Conservation (phyloP, 2,797 vertebrate genomes). For the Sebastes steindachneri region DNA sequence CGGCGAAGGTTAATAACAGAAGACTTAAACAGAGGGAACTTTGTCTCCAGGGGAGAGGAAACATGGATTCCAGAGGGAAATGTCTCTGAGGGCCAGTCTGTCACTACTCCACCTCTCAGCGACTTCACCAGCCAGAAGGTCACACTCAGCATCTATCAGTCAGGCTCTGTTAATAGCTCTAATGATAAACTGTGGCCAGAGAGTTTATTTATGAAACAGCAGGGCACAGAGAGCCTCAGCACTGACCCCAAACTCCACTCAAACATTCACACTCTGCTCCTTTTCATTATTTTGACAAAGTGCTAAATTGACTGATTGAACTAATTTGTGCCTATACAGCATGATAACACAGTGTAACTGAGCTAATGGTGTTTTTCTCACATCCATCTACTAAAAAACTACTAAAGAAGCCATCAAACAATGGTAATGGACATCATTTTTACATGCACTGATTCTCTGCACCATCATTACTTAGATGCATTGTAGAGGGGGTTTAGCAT, state of each 20-base stretch:
- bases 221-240: background rate
- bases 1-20: background rate
- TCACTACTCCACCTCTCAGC: slow-evolving; percentile 20
- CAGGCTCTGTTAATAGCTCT: slow-evolving; percentile 11
- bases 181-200: slow-evolving; percentile 29
- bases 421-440: background rate
- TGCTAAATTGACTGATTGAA: background rate
- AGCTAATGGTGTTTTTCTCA: background rate
- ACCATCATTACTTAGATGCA: background rate
- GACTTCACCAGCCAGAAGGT: slow-evolving; percentile 11
- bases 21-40: background rate
- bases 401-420: background rate
- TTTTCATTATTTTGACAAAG: slow-evolving; percentile 8
- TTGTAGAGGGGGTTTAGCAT: background rate
- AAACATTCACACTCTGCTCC: background rate
- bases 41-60: background rate
- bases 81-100: background rate
- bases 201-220: slow-evolving; percentile 48
- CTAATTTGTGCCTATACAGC: background rate
- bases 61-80: background rate
- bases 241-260: background rate
- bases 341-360: background rate
- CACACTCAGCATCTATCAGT: slow-evolving; percentile 31
- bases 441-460: background rate
- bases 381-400: background rate